These are phyloP conservation scores for Macrotis lagotis DNA, from an alignment of 2,113 vertebrate species.

Conservation along the genomic window DNA sequence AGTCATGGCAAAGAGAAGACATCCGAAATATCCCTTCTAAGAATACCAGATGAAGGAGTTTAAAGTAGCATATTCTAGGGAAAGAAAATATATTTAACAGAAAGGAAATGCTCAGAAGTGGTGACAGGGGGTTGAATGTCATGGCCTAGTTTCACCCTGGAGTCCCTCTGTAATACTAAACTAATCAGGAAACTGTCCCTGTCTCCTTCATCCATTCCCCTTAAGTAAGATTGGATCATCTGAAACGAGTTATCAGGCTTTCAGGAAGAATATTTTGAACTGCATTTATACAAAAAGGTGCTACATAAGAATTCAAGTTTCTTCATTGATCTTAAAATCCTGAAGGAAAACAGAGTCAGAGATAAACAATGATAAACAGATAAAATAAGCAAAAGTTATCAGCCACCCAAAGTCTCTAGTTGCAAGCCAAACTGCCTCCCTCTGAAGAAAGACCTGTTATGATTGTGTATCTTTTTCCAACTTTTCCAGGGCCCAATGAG, in stretches of 20 bases:
- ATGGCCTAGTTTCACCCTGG: background rate
- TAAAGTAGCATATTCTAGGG: background rate
- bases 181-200: background rate
- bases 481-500: slow-evolving; percentile 33
- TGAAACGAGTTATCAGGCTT: background rate
- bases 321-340: background rate
- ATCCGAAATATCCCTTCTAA: background rate
- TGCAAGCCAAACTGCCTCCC: slow-evolving; percentile 47
- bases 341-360: background rate
- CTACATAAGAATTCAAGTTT: background rate
- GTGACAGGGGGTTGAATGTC: background rate
- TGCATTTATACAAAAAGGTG: background rate
- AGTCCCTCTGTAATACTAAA: background rate
- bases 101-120: background rate
- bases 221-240: background rate
- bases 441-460: slow-evolving; percentile 10
- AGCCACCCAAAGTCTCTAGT: background rate
- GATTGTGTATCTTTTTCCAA: slow-evolving; percentile 49
- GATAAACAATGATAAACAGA: background rate
- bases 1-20: background rate
- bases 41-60: background rate
- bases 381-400: background rate
- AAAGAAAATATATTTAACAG: background rate
- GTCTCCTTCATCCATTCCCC: background rate
- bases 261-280: background rate